A percentile compares a stretch with the other conserved stretches of the same genome.
Evolutionary conservation across 2,797 vertebrate genomes (phyloP).

Genomic region (Anas acuta): DNA sequence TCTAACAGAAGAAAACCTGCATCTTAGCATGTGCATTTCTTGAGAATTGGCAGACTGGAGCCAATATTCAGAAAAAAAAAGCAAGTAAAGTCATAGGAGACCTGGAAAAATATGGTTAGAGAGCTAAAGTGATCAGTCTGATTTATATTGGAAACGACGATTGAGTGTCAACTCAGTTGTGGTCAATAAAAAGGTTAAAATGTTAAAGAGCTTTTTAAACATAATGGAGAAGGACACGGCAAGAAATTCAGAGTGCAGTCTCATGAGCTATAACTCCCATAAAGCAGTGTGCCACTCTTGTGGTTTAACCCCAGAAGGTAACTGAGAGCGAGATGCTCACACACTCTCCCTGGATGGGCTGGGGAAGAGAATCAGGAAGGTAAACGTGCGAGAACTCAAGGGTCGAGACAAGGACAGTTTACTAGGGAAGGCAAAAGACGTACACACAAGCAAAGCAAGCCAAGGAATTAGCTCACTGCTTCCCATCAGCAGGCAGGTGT

Average conservation of each 20-base stretch:
- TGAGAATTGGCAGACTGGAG: background rate
- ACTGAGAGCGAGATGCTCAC: too few species aligned
- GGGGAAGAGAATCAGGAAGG: too few species aligned
- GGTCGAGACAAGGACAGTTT: too few species aligned
- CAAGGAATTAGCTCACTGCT: too few species aligned
- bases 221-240: slow-evolving; percentile 1
- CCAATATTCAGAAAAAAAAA: background rate
- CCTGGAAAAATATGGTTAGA: background rate
- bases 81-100: background rate
- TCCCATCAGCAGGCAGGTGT: too few species aligned
- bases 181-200: slow-evolving; percentile 44
- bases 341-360: too few species aligned
- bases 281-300: background rate
- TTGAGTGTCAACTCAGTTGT: slow-evolving; percentile 4
- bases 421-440: too few species aligned
- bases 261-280: slow-evolving; percentile 1
- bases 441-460: too few species aligned
- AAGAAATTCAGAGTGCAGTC: background rate
- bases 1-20: background rate
- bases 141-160: slow-evolving; percentile 31
- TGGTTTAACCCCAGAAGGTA: too few species aligned
- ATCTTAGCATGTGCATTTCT: background rate
- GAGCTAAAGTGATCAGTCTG: background rate
- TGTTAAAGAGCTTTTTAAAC: slow-evolving; percentile 38
- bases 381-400: too few species aligned